phyloP scores from a whole-genome alignment of 2,888 invertebrate species.

The Ochropleura plecta region DNA sequence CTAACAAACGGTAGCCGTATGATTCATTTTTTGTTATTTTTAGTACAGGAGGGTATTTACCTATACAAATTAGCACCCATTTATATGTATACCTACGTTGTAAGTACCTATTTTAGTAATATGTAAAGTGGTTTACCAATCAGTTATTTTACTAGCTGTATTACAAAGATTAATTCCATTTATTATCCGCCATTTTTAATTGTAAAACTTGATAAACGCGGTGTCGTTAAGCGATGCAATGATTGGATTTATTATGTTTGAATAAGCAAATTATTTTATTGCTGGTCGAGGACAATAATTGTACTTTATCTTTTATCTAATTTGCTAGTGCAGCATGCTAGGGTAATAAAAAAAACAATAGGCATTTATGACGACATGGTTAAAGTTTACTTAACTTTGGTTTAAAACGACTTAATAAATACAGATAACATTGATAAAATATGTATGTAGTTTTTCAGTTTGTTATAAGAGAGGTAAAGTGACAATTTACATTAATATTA shows the following conservation, averaged over 20 bases:
- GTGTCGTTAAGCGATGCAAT: slow-evolving; percentile 31
- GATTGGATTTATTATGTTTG: slow-evolving; percentile 47
- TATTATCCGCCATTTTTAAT: slow-evolving; percentile 19
- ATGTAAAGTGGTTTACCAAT: not conserved
- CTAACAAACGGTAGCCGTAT: slow-evolving; percentile 19
- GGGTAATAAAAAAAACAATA: not conserved
- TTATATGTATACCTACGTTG: not conserved
- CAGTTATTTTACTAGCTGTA: not conserved
- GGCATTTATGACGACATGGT: slow-evolving; percentile 14
- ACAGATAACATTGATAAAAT: not conserved
- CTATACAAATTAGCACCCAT: not conserved
- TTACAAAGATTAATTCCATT: not conserved
- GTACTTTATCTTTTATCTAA: slow-evolving; percentile 47
- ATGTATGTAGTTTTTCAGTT: not conserved
- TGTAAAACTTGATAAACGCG: slow-evolving; percentile 18
- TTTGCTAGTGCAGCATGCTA: slow-evolving; percentile 31
- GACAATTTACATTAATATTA: not conserved
- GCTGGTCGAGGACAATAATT: slow-evolving; percentile 42
- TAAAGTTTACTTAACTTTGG: slow-evolving; percentile 1
- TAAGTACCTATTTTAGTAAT: not conserved
- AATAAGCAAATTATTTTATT: slow-evolving; percentile 47
- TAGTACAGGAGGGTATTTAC: slow-evolving; percentile 10
- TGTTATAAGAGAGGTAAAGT: not conserved
- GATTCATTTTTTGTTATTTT: slow-evolving; percentile 17
- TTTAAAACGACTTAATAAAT: not conserved